Conservation (phyloP, 2,797 vertebrate species). For the Sylvilagus floridanus region DNA sequence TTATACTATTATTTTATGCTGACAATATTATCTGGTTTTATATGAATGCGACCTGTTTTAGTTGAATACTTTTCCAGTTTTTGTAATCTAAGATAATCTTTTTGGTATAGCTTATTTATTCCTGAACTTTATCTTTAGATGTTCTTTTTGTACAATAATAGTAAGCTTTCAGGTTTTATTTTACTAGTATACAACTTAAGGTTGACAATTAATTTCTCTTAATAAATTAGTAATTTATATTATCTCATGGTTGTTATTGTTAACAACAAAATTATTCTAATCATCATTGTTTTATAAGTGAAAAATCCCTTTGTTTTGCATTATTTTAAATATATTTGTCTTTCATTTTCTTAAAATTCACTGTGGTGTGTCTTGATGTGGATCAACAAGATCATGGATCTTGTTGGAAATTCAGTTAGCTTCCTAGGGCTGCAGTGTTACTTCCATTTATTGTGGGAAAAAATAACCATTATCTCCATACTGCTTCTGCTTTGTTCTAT, state of each 20-base stretch:
- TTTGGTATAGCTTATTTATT: neutral
- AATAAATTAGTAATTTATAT: neutral
- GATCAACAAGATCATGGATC: neutral
- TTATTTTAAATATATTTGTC: conserved; percentile 36
- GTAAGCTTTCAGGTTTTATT: conserved; percentile 23
- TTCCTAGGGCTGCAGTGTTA: neutral
- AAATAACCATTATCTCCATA: neutral
- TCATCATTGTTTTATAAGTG: neutral
- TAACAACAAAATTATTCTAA: neutral
- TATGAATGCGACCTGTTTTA: neutral
- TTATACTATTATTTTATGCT: neutral
- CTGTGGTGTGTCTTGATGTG: neutral
- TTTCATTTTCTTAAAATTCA: conserved; percentile 34
- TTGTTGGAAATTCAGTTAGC: neutral
- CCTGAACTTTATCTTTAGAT: neutral
- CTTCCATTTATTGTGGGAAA: neutral
- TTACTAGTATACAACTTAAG: neutral
- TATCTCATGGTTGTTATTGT: neutral
- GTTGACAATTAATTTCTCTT: conserved; percentile 4
- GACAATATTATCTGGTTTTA: conserved; percentile 20
- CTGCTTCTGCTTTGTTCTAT: neutral
- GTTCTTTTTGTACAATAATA: neutral
- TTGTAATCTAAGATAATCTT: neutral
- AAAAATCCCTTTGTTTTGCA: neutral
- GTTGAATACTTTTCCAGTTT: neutral